Evolutionary conservation across 2,888 invertebrate genomes (phyloP).

Genomic region (Dynastes tityus): DNA sequence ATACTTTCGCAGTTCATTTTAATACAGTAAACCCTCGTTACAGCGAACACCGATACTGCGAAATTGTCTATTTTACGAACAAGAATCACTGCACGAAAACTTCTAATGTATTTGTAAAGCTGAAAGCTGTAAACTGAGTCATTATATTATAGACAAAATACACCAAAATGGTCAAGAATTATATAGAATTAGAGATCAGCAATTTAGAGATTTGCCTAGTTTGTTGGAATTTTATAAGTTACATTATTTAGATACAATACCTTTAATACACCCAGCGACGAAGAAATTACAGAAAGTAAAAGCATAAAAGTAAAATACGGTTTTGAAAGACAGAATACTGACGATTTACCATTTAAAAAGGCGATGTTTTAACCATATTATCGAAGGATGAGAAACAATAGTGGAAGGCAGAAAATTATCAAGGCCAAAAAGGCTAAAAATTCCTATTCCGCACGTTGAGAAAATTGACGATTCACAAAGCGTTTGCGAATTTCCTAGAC

Average conservation of each 20-base stretch:
- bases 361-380: conserved; percentile 92
- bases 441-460: conserved; percentile 96
- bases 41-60: too few relatives aligned
- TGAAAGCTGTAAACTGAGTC: conserved; percentile 81
- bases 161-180: conserved; percentile 85
- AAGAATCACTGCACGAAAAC: too few relatives aligned
- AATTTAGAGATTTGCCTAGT: conserved; percentile 92
- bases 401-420: conserved; percentile 96
- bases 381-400: conserved; percentile 98
- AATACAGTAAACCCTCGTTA: too few relatives aligned
- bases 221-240: conserved; percentile 94
- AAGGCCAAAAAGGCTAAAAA: conserved; percentile 89
- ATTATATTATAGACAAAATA: conserved; percentile 97
- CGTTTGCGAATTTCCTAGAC: conserved; percentile 66
- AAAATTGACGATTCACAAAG: conserved; percentile 73
- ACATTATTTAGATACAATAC: conserved; percentile 97
- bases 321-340: conserved; percentile 94
- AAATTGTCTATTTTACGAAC: too few relatives aligned
- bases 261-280: conserved; percentile 88
- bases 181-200: conserved; percentile 96
- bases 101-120: too few relatives aligned
- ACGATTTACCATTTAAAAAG: conserved; percentile 96
- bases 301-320: conserved; percentile 90
- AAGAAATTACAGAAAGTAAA: conserved; percentile 82
- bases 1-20: conserved; percentile 22